Evolutionary conservation across 2,888 invertebrate genomes (phyloP).

Genomic region (Agonum fuliginosum): DNA sequence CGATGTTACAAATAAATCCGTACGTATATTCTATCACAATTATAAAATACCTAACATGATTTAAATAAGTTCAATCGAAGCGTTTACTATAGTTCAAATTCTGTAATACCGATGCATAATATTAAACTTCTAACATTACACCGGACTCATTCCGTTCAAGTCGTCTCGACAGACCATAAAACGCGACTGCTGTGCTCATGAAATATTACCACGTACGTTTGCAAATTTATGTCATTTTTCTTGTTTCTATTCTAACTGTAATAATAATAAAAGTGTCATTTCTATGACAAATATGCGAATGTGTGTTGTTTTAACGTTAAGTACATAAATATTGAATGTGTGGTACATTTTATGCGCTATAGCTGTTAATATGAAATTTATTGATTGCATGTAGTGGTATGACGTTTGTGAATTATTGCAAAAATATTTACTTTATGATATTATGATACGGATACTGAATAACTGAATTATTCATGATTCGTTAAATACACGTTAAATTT

Average conservation of each 20-base stretch:
- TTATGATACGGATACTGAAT: conserved; percentile 2
- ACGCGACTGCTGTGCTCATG: conserved; percentile 3
- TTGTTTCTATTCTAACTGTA: conserved; percentile 29
- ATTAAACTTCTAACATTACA: conserved; percentile 18
- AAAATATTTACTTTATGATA: conserved; percentile 31
- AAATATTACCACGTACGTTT: conserved; percentile 28
- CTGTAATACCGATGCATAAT: conserved; percentile 8
- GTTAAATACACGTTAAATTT: conserved; percentile 18
- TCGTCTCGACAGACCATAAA: neutral
- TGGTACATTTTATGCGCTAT: conserved; percentile 2
- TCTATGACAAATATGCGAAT: conserved; percentile 28
- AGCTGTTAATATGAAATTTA: conserved; percentile 25
- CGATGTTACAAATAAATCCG: no score
- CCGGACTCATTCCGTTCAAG: conserved; percentile 13
- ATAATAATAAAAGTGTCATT: conserved; percentile 43
- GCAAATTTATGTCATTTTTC: conserved; percentile 43
- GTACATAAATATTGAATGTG: conserved; percentile 17
- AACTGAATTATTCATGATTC: conserved; percentile 11
- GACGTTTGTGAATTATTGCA: conserved; percentile 23
- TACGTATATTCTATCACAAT: no score
- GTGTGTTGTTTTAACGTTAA: conserved; percentile 10
- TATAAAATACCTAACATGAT: no score
- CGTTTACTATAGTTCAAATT: conserved; percentile 30
- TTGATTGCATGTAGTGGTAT: conserved; percentile 3
- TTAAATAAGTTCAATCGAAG: neutral